A percentile compares a stretch with the other conserved stretches of the same genome.
phyloP scores from a whole-genome alignment of 1,140 invertebrate genomes.

The Bombus breviceps region DNA sequence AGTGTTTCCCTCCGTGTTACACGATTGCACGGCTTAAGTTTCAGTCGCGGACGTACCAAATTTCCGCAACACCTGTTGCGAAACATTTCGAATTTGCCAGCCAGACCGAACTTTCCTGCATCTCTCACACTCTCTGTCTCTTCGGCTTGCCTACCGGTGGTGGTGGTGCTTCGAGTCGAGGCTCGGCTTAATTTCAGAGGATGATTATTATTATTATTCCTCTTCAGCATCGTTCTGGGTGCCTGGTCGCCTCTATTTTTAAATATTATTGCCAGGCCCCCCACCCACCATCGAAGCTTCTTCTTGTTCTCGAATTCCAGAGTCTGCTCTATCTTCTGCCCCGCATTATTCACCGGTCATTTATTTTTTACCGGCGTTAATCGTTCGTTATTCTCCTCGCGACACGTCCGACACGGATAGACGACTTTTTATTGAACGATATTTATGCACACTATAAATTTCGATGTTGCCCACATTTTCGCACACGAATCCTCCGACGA shows the following conservation, averaged over 20 bases:
- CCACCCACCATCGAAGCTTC: background rate
- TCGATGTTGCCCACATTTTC: background rate
- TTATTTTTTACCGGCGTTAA: constrained; percentile 47
- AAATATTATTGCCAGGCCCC: constrained; percentile 61
- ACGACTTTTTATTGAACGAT: constrained; percentile 11
- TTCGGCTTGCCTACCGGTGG: background rate
- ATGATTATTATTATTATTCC: constrained; percentile 61
- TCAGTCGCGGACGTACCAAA: constrained; percentile 66
- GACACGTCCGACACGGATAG: background rate
- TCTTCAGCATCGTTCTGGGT: constrained; percentile 13
- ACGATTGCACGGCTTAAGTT: constrained; percentile 68
- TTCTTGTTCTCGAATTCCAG: constrained; percentile 36
- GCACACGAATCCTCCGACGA: background rate
- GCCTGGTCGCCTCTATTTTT: constrained; percentile 62
- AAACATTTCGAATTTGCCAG: constrained; percentile 66
- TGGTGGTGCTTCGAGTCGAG: background rate
- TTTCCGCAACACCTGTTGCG: constrained; percentile 71
- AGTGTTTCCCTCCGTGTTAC: constrained; percentile 63
- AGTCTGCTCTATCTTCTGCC: constrained; percentile 11
- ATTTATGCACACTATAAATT: background rate
- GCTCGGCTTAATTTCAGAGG: constrained; percentile 66
- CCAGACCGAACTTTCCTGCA: constrained; percentile 48
- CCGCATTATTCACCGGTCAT: constrained; percentile 24
- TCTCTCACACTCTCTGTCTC: background rate
- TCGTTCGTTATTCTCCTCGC: background rate